A percentile compares a stretch with the other conserved stretches of the same genome.
These are phyloP conservation scores for Cephalopholis sonnerati DNA, from an alignment of 2,113 vertebrate genomes.

Conservation along the genomic window DNA sequence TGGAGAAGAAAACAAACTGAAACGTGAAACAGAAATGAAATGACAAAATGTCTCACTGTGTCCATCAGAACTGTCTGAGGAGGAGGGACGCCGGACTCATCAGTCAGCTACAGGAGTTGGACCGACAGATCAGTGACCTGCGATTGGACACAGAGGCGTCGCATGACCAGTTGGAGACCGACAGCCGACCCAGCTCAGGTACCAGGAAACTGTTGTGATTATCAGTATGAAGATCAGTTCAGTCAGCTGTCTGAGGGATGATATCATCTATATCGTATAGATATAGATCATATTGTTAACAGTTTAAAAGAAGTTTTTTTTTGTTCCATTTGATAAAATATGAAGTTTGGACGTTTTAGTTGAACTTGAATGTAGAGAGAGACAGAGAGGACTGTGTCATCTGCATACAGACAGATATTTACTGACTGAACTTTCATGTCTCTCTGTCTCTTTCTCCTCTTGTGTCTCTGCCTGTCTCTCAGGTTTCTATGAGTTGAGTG, in stretches of 20 bases:
- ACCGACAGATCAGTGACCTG: constrained; percentile 94
- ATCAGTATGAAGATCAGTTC: background rate
- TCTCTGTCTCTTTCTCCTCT: background rate
- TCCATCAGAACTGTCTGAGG: constrained; percentile 91
- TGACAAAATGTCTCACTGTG: background rate
- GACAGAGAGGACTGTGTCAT: background rate
- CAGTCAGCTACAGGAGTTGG: constrained; percentile 92
- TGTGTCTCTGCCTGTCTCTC: constrained; percentile 11
- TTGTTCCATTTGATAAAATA: no score
- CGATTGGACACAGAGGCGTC: constrained; percentile 89
- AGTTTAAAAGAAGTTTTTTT: background rate
- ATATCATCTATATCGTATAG: no score
- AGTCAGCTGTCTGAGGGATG: no score
- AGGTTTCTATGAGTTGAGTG: constrained; percentile 98
- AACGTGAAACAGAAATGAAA: background rate
- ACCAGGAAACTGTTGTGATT: background rate
- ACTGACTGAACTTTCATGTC: background rate
- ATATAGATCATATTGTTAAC: no score
- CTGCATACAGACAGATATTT: background rate
- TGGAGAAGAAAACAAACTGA: background rate
- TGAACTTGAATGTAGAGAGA: background rate
- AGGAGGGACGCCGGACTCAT: constrained; percentile 92
- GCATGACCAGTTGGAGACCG: constrained; percentile 89
- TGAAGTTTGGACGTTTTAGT: no score
- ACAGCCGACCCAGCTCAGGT: constrained; percentile 97